Evolutionary conservation across 2,888 invertebrate species (phyloP), one percentile per base, ranked within the genome.

Genomic region (Congeria kusceri): DNA sequence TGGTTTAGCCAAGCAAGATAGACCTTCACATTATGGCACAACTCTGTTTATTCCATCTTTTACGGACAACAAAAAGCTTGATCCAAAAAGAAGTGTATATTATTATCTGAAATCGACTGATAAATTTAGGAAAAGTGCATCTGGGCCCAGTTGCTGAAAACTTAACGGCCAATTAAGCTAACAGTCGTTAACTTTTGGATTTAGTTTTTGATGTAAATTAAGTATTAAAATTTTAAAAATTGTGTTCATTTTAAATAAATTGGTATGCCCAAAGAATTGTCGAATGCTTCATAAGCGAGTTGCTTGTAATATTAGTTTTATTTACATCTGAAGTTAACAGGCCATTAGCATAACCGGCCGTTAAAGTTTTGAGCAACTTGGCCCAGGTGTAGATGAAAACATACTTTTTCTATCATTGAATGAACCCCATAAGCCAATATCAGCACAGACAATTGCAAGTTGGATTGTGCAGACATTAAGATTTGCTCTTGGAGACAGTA

Each of bases 391-490:
- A 20, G 61, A 70, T n/a, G 61, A 64, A 47, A 53, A 11, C 15
- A 74, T 61, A n/a, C n/a, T n/a, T n/a, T 25, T 83, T 68, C 29
- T 75, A 39, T n/a, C 73, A n/a, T 25, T 75, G 13, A 77, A 74
- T 28, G 46, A 73, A 64, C 80, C 79, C 25, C 77, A 80, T 57
- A 67, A 74, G 18, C 68, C 74, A 59, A 76, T 79, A 1, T 47
- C 73, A 23, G 32, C 70, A 18, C 76, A 80, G 23, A 80, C 74
- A n/a, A 74, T 80, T 25, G 74, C 79, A 29, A 72, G 32, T 29
- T 83, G 78, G 80, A 69, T 80, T 39, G 80, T 70, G 0, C 53
- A 80, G 27, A 49, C 57, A 18, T 39, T 83, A 13, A 70, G 74
- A 39, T 49, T 66, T 47, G 63, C 70, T 59, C 58, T 73, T 46